Base-by-base conservation (phyloP, 2,888 invertebrate genomes). In the Scaeva pyrastri region DNA sequence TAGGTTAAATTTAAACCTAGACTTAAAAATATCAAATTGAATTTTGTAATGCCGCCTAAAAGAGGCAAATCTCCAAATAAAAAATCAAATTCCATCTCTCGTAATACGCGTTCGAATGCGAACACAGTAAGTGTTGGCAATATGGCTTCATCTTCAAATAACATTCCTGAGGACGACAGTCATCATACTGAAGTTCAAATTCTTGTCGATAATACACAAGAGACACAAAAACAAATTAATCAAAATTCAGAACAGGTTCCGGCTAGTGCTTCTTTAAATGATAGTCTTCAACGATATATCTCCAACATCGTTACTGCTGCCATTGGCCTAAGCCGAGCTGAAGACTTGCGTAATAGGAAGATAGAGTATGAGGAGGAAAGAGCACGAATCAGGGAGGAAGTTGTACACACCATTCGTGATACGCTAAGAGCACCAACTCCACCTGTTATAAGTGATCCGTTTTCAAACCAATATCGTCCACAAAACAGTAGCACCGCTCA, bases 301-400 rank as follows among this genome's bases (percentile, higher is more conserved):
- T 12, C 45, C 1, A 64, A 48, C 12, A 64, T 48, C 11, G 64
- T 64, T 2, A 31, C 12, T 16, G 64, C 64, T 1, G 11, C 48
- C 3, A 64, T 64, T 19, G 64, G 64, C 2, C 26, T 48, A 8
- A 48, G 48, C 45, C 45, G 48, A n/a, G 26, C 64, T 8, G 64
- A 64, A 19, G 64, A 64, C 3, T 14, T 48, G 4, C 11, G 64
- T 1, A 1, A 2, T 26, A 64, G 48, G 14, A 10, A 12, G 10
- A 11, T 39, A 10, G 43, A 45, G 3, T 45, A 31, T 43, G 64
- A 64, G 3, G 64, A n/a, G 31, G 64, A 64, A 3, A 64, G 64
- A 19, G 14, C 5, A 2, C 45, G 26, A 31, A 64, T 45, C 0
- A 26, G 45, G 2, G 31, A 64, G 2, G 64, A 64, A 7, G 14